These are phyloP conservation scores for Ophion ellenae DNA, from an alignment of 2,888 invertebrate genomes.

Conservation along the genomic window DNA sequence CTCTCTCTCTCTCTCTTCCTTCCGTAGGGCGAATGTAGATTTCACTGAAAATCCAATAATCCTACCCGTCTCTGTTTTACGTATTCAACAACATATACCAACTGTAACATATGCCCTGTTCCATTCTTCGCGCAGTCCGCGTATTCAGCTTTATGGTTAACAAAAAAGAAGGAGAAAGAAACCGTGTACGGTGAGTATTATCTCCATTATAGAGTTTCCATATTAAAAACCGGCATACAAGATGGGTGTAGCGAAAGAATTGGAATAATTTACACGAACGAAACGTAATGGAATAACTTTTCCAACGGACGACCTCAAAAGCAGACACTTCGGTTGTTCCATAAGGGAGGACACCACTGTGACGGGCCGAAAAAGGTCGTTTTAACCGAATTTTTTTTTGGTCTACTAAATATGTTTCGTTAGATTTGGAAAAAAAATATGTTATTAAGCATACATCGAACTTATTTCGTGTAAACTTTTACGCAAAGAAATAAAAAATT, in stretches of 20 bases:
- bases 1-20: constrained; percentile 12
- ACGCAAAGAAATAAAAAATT: too few relatives aligned
- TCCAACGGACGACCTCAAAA: neutral
- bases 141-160: constrained; percentile 17
- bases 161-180: constrained; percentile 7
- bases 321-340: too few relatives aligned
- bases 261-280: neutral
- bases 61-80: constrained; percentile 56
- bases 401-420: too few relatives aligned
- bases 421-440: too few relatives aligned
- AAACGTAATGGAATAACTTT: neutral
- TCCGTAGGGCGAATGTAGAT: constrained; percentile 53
- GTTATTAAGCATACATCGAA: too few relatives aligned
- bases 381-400: too few relatives aligned
- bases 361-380: too few relatives aligned
- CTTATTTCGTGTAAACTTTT: too few relatives aligned
- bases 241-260: neutral
- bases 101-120: constrained; percentile 19
- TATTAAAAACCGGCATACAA: neutral
- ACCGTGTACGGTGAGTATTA: constrained; percentile 20
- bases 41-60: constrained; percentile 63
- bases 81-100: constrained; percentile 57
- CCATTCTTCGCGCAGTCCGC: neutral
- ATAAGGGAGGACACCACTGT: too few relatives aligned
- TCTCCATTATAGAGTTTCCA: constrained; percentile 36